Evolutionary conservation across 2,113 vertebrate species (phyloP).

Genomic region (Cavia aperea): DNA sequence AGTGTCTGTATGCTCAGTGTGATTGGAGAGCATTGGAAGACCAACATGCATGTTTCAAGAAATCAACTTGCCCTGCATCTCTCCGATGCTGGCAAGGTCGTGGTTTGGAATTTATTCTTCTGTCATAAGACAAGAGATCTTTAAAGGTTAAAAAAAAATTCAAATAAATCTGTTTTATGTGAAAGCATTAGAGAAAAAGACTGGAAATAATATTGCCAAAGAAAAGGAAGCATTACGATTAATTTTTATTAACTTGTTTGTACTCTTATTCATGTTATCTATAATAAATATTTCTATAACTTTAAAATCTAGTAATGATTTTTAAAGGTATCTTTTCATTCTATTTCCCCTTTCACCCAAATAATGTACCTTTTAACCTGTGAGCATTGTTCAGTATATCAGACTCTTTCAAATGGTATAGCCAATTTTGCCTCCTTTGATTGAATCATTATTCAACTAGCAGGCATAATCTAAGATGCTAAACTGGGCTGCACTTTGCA

Average conservation of each 20-base stretch:
- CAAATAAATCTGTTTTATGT: background rate
- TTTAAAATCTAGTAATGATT: background rate
- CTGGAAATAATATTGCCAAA: background rate
- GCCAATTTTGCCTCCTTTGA: background rate
- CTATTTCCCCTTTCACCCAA: background rate
- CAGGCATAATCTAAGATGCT: accelerated
- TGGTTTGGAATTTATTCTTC: background rate
- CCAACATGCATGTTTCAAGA: background rate
- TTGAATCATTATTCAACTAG: background rate
- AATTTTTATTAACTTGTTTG: background rate
- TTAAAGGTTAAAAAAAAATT: background rate
- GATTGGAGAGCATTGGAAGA: background rate
- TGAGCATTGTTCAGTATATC: background rate
- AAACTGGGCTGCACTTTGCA: background rate
- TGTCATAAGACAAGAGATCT: background rate
- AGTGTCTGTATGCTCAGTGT: accelerated
- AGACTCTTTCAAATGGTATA: background rate
- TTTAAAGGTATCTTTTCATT: background rate
- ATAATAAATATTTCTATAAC: background rate
- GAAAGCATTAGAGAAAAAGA: background rate
- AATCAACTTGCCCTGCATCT: background rate
- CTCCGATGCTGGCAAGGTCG: background rate
- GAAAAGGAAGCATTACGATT: background rate
- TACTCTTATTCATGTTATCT: background rate
- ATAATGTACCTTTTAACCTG: background rate